Conservation (phyloP, 2,113 vertebrate species). For the Platichthys flesus region DNA sequence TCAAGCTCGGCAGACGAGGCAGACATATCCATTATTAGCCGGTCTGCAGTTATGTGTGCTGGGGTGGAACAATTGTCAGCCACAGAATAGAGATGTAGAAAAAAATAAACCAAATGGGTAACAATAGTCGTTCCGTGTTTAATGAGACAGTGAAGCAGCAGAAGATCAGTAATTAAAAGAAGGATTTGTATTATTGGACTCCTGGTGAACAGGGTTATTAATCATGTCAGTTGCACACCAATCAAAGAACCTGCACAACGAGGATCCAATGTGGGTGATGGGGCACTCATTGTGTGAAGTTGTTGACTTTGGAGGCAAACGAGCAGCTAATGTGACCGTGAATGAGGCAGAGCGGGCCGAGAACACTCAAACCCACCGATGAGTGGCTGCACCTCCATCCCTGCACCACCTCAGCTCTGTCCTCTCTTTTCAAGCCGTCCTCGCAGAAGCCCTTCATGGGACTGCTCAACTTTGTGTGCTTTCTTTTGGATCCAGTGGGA, state of each 20-base stretch:
- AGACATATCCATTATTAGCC: slow-evolving; percentile 10
- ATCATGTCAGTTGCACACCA: too few species aligned
- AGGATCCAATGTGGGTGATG: not conserved
- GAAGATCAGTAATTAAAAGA: not conserved
- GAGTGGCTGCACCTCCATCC: too few species aligned
- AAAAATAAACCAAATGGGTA: not conserved
- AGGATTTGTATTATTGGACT: not conserved
- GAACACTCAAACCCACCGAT: too few species aligned
- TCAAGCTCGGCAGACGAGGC: not conserved
- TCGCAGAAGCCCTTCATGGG: too few species aligned
- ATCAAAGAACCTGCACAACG: too few species aligned
- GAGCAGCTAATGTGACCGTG: not conserved
- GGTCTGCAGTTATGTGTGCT: slow-evolving; percentile 10
- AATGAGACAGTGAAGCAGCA: not conserved
- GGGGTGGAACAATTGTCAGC: not conserved
- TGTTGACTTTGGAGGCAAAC: not conserved
- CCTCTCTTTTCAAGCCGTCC: too few species aligned
- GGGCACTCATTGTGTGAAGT: too few species aligned
- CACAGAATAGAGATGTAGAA: not conserved
- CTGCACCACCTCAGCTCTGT: too few species aligned
- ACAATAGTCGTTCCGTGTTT: not conserved
- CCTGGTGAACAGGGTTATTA: too few species aligned
- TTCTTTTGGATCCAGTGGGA: too few species aligned
- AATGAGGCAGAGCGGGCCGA: too few species aligned
- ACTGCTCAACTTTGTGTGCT: too few species aligned